Evolutionary conservation across 2,797 vertebrate species (phyloP), one percentile per base, ranked within the genome.

Genomic region (Notolabrus celidotus): DNA sequence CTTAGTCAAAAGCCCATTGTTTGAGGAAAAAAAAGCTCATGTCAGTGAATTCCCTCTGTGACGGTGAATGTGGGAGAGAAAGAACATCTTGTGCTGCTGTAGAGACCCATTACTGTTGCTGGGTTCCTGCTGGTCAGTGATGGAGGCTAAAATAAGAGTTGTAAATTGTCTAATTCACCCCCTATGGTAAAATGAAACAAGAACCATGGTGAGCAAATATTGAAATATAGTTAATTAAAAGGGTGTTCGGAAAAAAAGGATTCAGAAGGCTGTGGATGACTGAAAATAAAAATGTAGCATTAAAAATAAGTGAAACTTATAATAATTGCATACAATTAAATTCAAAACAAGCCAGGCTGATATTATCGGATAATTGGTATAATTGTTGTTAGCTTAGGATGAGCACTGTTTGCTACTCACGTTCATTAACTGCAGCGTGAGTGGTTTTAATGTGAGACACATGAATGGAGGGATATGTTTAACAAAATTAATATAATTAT

Each of bases 1-100:
- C 45, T 71, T 71, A 67, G 64, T 76, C 61, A 67, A 71, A 77
- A 56, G 39, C 53, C 61, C 52, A 53, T 83, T 76, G 73, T 78
- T 60, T 56, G 49, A 67, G 34, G 66, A 68, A 55, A 42, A 45
- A 22, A 33, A 71, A 74, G 50, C 66, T 77, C 53, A 46, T 65
- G 79, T 75, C 61, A 41, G 46, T 67, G 25, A 74, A 65, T 78
- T 72, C 67, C 62, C 68, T 20, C 5, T 50, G 22, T 39, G 56
- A 46, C 45, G 34, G 25, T 54, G 42, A 31, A 47, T 66, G 62
- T 57, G 54, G 51, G 34, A 39, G 41, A 56, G 25, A 71, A 67
- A 67, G 51, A 12, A 53, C 10, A 41, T 66, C 39, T 14, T 56
- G 50, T 1, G 1, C 39, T 15, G 38, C 55, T 50, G 29, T 11